phyloP scores from a whole-genome alignment of 2,113 vertebrate species.

The Scolopax mira region DNA sequence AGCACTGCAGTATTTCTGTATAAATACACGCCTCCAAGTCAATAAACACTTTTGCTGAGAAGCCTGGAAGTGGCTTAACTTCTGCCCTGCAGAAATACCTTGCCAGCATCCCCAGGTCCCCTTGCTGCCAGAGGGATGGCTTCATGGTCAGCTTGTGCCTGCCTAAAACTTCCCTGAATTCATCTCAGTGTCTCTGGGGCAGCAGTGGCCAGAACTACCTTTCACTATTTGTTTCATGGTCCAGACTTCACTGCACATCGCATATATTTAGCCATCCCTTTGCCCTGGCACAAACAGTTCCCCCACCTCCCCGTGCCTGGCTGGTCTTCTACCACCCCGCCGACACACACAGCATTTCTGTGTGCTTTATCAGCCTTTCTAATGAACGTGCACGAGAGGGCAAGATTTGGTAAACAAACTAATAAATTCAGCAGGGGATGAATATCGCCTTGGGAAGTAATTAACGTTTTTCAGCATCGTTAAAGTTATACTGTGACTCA shows the following conservation, averaged over 20 bases:
- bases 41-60: neutral
- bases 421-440: neutral
- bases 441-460: neutral
- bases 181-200: rapidly evolving
- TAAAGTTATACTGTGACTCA: neutral
- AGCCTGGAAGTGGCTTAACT: neutral
- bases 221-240: neutral
- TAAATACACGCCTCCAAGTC: neutral
- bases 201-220: rapidly evolving
- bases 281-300: neutral
- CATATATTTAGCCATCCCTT: neutral
- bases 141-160: neutral
- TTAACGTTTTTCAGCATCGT: neutral
- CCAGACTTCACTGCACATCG: neutral
- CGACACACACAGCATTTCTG: neutral
- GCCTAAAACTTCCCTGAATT: neutral
- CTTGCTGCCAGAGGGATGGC: neutral
- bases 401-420: slow-evolving; percentile 3
- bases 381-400: neutral
- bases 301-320: neutral
- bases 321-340: neutral
- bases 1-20: neutral
- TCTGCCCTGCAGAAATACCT: neutral
- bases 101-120: neutral
- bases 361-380: neutral